These are phyloP conservation scores for Spilosoma lubricipeda DNA, from an alignment of 2,888 invertebrate species.

Conservation along the genomic window DNA sequence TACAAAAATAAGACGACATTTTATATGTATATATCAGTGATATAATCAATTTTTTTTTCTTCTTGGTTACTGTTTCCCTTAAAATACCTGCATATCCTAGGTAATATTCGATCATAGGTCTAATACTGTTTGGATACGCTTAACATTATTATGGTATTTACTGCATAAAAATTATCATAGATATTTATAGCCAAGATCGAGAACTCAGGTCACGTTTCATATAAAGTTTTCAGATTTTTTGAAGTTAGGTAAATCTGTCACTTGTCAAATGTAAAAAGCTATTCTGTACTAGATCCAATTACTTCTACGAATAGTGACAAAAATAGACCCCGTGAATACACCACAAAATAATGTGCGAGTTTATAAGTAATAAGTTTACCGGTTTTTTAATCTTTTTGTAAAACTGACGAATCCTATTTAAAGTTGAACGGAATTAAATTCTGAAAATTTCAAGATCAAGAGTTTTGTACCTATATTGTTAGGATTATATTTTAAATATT, in stretches of 20 bases:
- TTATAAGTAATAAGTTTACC: no score
- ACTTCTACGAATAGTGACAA: neutral
- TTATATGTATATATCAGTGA: neutral
- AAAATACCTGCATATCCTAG: no score
- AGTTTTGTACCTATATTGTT: neutral
- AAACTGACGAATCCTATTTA: no score
- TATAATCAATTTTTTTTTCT: no score
- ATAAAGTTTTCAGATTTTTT: neutral
- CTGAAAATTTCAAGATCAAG: no score
- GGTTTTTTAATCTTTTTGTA: no score
- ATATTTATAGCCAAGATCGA: neutral
- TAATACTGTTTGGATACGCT: neutral
- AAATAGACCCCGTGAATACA: no score
- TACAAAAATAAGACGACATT: neutral
- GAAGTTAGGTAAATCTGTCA: neutral
- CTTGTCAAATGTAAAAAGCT: neutral
- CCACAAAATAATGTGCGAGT: no score
- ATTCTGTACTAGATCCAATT: neutral
- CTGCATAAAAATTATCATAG: neutral
- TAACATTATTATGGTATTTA: neutral
- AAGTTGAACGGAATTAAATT: no score
- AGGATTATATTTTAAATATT: neutral
- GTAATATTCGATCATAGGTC: no score
- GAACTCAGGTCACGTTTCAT: neutral
- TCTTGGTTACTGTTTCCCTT: no score